A percentile compares a stretch with the other conserved stretches of the same genome.
Evolutionary conservation across 2,888 invertebrate genomes (phyloP).

Genomic region (Ophraella communa): DNA sequence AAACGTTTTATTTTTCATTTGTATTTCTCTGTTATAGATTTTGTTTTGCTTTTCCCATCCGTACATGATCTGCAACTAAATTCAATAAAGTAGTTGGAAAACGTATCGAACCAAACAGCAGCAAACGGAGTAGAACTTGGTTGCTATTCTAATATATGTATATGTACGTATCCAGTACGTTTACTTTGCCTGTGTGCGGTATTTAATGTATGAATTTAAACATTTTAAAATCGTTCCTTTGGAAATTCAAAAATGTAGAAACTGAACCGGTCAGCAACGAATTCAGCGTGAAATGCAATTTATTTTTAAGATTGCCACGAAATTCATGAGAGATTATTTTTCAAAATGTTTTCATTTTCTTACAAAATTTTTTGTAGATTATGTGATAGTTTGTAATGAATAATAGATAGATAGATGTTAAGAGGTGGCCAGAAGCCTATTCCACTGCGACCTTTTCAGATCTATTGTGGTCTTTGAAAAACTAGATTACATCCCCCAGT

Average conservation of each 20-base stretch:
- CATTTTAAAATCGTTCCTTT: not conserved
- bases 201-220: not conserved
- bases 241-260: not conserved
- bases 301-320: too few species aligned
- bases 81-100: not conserved
- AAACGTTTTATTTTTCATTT: not conserved
- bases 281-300: too few species aligned
- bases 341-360: too few species aligned
- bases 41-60: not conserved
- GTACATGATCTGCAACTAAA: not conserved
- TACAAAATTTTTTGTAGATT: too few species aligned
- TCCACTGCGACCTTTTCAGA: too few species aligned
- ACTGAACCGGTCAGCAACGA: not conserved
- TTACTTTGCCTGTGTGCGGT: not conserved
- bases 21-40: not conserved
- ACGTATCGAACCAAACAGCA: not conserved
- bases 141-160: not conserved
- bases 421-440: too few species aligned
- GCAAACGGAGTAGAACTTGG: not conserved
- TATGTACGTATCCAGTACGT: not conserved
- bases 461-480: too few species aligned
- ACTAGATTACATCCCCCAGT: too few species aligned
- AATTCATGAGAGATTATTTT: too few species aligned
- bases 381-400: too few species aligned
- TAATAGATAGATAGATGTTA: too few species aligned